Base-by-base conservation (phyloP, 2,888 invertebrate species). In the Macrophya alboannulata region DNA sequence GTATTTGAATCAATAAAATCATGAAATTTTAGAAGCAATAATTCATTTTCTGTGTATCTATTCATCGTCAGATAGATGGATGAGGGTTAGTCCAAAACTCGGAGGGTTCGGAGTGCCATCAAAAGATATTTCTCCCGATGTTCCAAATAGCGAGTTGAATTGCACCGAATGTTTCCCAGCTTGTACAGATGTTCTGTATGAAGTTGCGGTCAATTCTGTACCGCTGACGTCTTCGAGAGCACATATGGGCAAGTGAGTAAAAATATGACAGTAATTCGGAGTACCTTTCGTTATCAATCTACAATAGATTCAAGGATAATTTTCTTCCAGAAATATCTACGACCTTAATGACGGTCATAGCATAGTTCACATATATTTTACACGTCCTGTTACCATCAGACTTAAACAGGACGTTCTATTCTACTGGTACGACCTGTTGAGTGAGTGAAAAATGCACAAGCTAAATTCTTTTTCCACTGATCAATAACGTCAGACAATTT, bases 371-470 rank as follows among this genome's bases (percentile, higher is more conserved):
- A 71, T 71, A 40, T 71, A 40, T 71, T 37, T 71, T 37, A 31
- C 40, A 40, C 92, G 92, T 4, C 86, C 92, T 0, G 92, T 94
- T 43, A 94, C 94, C 0, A 89, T 92, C 1, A 91, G 95, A 43
- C 94, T 95, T 85, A 94, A 94, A 43, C 94, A 95, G 84, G 95
- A 95, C 88, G 94, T 95, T 0, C 93, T 95, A 0, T 93, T 92
- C 12, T 95, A 95, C 87, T 96, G 96, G 96, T 96, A 94, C 90
- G 96, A 96, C 90, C 93, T 96, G 86, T 91, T 96, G 87, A 95
- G 96, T 96, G 93, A 95, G 96, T 94, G 86, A 31, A 62, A 21
- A 21, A 55, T 55, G 1, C n/a, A 17, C 2, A 55, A 17, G n/a
- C 8, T n/a, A n/a, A 55, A 2, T 55, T 10, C n/a, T 55, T n/a